Percentiles rank a stretch among this genome's conserved stretches.
Evolutionary conservation across 2,113 vertebrate genomes (phyloP).

Genomic region (Furnarius figulus): DNA sequence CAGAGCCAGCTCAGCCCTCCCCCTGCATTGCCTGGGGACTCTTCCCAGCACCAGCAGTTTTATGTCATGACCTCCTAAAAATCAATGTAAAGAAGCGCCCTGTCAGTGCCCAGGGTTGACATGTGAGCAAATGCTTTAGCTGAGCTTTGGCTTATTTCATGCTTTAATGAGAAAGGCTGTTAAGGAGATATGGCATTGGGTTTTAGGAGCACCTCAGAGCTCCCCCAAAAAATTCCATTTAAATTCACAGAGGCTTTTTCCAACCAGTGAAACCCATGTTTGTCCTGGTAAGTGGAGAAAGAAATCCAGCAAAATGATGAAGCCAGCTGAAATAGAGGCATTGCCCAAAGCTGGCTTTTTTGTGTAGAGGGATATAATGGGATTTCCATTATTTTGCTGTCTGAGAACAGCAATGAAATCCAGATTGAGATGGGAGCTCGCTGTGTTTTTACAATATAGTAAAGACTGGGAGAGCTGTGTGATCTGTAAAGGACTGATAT

Average conservation of each 20-base stretch:
- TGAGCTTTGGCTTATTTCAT: background rate
- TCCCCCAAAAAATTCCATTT: background rate
- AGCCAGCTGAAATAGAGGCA: background rate
- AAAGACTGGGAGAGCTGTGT: background rate
- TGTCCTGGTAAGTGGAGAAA: background rate
- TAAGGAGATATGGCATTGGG: background rate
- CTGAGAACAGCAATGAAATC: background rate
- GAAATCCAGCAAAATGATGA: background rate
- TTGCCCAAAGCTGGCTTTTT: background rate
- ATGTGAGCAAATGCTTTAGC: background rate
- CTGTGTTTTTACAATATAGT: background rate
- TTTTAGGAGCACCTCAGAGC: background rate
- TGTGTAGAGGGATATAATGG: background rate
- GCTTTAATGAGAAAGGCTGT: background rate
- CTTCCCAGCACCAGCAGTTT: background rate
- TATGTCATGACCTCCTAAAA: background rate
- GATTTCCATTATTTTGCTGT: background rate
- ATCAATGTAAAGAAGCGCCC: background rate
- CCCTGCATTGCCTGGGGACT: fast-evolving
- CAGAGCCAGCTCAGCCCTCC: background rate
- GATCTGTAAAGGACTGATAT: background rate
- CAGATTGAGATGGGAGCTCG: background rate
- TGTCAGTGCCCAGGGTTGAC: background rate
- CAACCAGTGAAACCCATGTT: background rate
- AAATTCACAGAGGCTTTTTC: background rate